phyloP scores from a whole-genome alignment of 2,797 vertebrate genomes.

The Sebastes iracundus region DNA sequence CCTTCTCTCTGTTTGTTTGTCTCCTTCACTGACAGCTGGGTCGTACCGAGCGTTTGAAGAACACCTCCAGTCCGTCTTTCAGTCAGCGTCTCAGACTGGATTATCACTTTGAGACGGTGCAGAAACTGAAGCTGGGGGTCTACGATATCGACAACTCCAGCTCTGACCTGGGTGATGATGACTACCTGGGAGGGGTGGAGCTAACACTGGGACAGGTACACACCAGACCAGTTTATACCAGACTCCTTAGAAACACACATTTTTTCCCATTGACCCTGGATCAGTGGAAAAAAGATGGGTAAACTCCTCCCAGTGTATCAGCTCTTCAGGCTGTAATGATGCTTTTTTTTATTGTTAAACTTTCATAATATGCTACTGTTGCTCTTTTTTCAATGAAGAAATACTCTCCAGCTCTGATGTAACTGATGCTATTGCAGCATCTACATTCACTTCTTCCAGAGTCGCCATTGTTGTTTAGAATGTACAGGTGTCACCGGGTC shows the following conservation, averaged over 20 bases:
- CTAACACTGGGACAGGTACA: conserved; percentile 91
- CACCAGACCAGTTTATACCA: not conserved
- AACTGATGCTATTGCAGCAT: too few species aligned
- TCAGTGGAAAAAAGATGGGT: not conserved
- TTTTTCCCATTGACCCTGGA: rapidly evolving
- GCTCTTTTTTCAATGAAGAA: too few species aligned
- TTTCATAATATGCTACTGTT: not conserved
- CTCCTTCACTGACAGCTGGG: conserved; percentile 76
- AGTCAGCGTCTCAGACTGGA: conserved; percentile 87
- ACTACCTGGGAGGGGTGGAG: conserved; percentile 91
- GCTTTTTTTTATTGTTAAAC: not conserved
- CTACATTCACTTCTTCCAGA: too few species aligned
- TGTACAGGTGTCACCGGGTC: too few species aligned
- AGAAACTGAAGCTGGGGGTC: conserved; percentile 88
- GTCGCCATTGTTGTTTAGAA: too few species aligned
- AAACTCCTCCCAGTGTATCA: not conserved
- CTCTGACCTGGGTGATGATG: conserved; percentile 87
- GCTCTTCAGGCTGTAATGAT: not conserved
- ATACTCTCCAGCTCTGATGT: too few species aligned
- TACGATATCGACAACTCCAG: conserved; percentile 94
- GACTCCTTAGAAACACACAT: not conserved
- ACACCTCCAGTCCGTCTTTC: conserved; percentile 89
- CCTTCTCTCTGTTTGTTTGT: rapidly evolving
- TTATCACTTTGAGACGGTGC: conserved; percentile 93
- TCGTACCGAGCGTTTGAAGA: conserved; percentile 88